Conservation (phyloP, 1,140 invertebrate genomes). For the Orius laevigatus region DNA sequence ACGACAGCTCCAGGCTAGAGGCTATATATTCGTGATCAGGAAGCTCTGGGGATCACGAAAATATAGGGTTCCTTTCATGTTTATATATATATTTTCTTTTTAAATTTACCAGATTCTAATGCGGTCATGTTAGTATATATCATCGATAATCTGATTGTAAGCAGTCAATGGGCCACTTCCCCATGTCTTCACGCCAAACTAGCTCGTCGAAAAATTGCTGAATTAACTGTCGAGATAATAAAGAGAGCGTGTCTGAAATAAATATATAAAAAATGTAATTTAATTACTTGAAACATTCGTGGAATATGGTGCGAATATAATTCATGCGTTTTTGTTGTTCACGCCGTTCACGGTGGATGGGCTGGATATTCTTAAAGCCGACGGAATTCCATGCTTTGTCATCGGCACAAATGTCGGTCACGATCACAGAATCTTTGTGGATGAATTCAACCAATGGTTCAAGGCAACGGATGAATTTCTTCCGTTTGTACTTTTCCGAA, state of each 20-base stretch:
- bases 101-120: conserved; percentile 34
- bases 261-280: conserved; percentile 7
- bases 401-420: background rate
- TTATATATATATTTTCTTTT: too few species aligned
- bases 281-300: conserved; percentile 47
- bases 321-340: conserved; percentile 61
- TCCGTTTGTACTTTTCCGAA: too few species aligned
- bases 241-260: conserved; percentile 57
- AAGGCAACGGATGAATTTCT: background rate
- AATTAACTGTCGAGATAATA: conserved; percentile 66
- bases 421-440: background rate
- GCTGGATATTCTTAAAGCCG: conserved; percentile 33
- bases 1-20: too few species aligned
- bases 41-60: too few species aligned
- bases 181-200: conserved; percentile 59
- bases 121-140: conserved; percentile 53
- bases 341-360: conserved; percentile 45
- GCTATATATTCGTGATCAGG: too few species aligned
- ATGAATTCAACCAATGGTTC: background rate
- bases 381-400: background rate
- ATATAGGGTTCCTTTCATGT: too few species aligned
- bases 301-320: conserved; percentile 70
- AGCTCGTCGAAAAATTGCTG: conserved; percentile 80
- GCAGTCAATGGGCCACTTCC: conserved; percentile 29
- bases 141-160: conserved; percentile 1